Percentiles rank a stretch among this genome's conserved stretches.
Conservation (phyloP, 2,888 invertebrate genomes). For the Drosophila barbarae region DNA sequence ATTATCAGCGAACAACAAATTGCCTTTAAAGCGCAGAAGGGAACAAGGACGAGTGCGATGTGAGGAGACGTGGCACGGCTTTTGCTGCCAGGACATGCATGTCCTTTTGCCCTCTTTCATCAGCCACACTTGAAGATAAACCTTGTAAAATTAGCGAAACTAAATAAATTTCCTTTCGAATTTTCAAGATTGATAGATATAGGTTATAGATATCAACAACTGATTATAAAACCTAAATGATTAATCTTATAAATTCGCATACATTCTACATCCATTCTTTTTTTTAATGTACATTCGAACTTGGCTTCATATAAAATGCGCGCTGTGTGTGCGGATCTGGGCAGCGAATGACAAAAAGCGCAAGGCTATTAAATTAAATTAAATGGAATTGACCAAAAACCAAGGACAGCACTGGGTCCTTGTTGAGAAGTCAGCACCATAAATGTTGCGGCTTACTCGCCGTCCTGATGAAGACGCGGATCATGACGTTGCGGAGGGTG, state of each 20-base stretch:
- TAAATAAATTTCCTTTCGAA: background rate
- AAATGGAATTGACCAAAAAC: conserved; percentile 73
- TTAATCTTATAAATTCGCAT: background rate
- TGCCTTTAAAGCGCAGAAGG: conserved; percentile 55
- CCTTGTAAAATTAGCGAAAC: rapidly evolving
- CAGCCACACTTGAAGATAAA: conserved; percentile 4
- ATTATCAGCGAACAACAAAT: conserved; percentile 61
- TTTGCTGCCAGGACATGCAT: conserved; percentile 45
- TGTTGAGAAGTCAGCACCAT: conserved; percentile 47
- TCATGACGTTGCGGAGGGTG: conserved; percentile 12
- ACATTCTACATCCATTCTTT: background rate
- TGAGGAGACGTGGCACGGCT: conserved; percentile 27
- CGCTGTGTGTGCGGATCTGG: conserved; percentile 42
- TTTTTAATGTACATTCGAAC: background rate
- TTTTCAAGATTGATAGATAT: background rate
- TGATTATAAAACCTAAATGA: background rate
- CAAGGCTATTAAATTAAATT: conserved; percentile 76
- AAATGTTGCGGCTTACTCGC: conserved; percentile 43
- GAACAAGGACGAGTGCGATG: conserved; percentile 28
- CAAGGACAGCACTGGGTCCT: conserved; percentile 45
- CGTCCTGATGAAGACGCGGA: conserved; percentile 24
- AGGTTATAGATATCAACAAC: background rate
- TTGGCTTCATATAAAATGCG: conserved; percentile 59
- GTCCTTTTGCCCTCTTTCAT: conserved; percentile 14
- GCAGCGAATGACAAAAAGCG: conserved; percentile 69